These are phyloP conservation scores for Platycheirus albimanus DNA, from an alignment of 2,888 invertebrate species.

Conservation along the genomic window DNA sequence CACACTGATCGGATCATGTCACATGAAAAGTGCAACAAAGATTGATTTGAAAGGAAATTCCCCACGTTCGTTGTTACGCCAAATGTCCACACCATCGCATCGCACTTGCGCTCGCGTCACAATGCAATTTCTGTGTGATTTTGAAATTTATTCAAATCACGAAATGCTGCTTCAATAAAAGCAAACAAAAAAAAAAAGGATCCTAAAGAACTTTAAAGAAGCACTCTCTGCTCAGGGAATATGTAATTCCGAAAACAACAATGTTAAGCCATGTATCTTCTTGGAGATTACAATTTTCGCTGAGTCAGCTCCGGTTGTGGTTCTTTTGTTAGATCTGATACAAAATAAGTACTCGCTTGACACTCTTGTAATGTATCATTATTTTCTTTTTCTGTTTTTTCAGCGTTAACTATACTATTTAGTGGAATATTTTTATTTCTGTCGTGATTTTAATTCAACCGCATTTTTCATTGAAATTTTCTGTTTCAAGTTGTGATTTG, in stretches of 20 bases:
- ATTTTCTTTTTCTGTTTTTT: neutral
- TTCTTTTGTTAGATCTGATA: conserved; percentile 6
- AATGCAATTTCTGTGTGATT: neutral
- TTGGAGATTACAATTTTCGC: neutral
- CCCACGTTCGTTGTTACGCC: neutral
- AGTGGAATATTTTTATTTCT: too few species aligned
- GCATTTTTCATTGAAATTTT: too few species aligned
- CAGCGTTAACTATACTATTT: too few species aligned
- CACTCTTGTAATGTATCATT: neutral
- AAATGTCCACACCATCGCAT: neutral
- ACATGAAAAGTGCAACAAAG: conserved; percentile 15
- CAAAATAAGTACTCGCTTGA: neutral
- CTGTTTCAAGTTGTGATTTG: too few species aligned
- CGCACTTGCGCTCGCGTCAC: too few species aligned
- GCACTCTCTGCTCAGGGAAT: neutral
- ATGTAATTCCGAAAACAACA: neutral
- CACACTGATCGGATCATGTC: conserved; percentile 60
- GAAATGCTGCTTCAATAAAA: neutral
- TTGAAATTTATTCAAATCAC: conserved; percentile 22
- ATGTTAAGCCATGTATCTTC: neutral
- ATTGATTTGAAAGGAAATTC: conserved; percentile 7
- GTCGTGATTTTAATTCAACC: too few species aligned
- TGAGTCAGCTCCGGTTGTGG: conserved; percentile 4
- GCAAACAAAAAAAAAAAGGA: neutral
- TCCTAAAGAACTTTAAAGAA: neutral